Conservation (phyloP, 2,888 invertebrate genomes). For the Drosophila vallismaia region DNA sequence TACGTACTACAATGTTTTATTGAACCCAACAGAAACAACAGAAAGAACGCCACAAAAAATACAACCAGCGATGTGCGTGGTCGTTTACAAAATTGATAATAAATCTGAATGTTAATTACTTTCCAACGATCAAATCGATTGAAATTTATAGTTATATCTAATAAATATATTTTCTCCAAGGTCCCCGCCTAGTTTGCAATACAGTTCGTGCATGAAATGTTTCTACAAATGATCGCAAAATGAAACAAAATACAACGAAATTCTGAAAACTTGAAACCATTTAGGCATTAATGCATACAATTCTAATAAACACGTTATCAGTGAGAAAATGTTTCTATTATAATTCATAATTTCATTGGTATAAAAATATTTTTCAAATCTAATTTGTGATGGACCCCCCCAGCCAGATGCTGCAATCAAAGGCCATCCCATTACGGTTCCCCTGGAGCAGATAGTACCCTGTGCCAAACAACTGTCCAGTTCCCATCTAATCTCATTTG, state of each 20-base stretch:
- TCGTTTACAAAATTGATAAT: slow-evolving; percentile 18
- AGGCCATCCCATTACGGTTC: slow-evolving; percentile 17
- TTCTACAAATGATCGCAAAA: not conserved
- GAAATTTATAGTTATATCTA: not conserved
- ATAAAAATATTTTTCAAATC: not conserved
- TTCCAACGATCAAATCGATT: not conserved
- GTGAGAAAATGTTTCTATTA: not conserved
- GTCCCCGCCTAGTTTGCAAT: not conserved
- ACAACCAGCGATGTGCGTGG: slow-evolving; percentile 7
- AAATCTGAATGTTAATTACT: slow-evolving; percentile 3
- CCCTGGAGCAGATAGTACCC: slow-evolving; percentile 28
- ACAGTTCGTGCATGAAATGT: not conserved
- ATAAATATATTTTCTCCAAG: not conserved
- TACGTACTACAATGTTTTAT: slow-evolving; percentile 45
- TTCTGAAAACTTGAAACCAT: not conserved
- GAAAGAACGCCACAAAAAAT: not conserved
- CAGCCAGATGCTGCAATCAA: slow-evolving; percentile 19
- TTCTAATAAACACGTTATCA: not conserved
- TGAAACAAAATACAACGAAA: not conserved
- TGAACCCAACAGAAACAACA: slow-evolving; percentile 31
- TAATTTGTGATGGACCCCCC: slow-evolving; percentile 2
- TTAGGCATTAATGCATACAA: not conserved
- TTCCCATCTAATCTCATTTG: slow-evolving; percentile 65
- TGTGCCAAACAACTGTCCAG: slow-evolving; percentile 54
- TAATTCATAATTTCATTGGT: not conserved